phyloP scores from a whole-genome alignment of 2,888 invertebrate species.

The Tortrix viridana region DNA sequence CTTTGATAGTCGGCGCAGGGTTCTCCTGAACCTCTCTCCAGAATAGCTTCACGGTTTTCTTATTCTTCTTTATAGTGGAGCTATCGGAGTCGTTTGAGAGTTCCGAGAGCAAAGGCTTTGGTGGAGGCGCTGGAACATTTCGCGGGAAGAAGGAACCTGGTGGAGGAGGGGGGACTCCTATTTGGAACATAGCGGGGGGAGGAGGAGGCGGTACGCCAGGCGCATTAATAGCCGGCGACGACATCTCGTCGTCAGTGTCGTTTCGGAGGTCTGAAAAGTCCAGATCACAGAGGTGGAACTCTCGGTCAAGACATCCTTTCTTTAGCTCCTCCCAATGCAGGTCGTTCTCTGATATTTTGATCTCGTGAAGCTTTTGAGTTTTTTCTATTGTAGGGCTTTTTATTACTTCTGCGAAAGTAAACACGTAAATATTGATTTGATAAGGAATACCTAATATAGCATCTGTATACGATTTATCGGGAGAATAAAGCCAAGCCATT shows the following conservation, averaged over 20 bases:
- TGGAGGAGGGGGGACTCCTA: slow-evolving; percentile 77
- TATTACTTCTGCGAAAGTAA: slow-evolving; percentile 83
- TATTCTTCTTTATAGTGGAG: slow-evolving; percentile 90
- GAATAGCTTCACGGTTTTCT: slow-evolving; percentile 98
- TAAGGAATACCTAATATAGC: too few species aligned
- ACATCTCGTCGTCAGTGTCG: slow-evolving; percentile 93
- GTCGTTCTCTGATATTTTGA: slow-evolving; percentile 96
- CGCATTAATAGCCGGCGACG: slow-evolving; percentile 86
- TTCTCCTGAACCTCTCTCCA: slow-evolving; percentile 97
- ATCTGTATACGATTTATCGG: too few species aligned
- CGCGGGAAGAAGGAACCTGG: slow-evolving; percentile 77
- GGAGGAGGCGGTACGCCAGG: slow-evolving; percentile 92
- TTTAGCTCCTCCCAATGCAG: slow-evolving; percentile 96
- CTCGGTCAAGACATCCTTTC: slow-evolving; percentile 89
- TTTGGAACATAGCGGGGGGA: slow-evolving; percentile 86
- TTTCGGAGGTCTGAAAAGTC: slow-evolving; percentile 97
- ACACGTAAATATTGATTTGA: neutral
- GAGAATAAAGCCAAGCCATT: too few species aligned
- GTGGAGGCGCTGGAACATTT: slow-evolving; percentile 68
- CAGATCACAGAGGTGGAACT: slow-evolving; percentile 94
- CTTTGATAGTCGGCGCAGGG: slow-evolving; percentile 79
- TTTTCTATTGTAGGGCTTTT: slow-evolving; percentile 89
- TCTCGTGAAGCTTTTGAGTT: slow-evolving; percentile 86
- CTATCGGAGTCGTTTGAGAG: slow-evolving; percentile 71
- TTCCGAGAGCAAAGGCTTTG: slow-evolving; percentile 65